A percentile compares a stretch with the other conserved stretches of the same genome.
Conservation (phyloP, 2,797 vertebrate species). For the Sebastes matsubarae region DNA sequence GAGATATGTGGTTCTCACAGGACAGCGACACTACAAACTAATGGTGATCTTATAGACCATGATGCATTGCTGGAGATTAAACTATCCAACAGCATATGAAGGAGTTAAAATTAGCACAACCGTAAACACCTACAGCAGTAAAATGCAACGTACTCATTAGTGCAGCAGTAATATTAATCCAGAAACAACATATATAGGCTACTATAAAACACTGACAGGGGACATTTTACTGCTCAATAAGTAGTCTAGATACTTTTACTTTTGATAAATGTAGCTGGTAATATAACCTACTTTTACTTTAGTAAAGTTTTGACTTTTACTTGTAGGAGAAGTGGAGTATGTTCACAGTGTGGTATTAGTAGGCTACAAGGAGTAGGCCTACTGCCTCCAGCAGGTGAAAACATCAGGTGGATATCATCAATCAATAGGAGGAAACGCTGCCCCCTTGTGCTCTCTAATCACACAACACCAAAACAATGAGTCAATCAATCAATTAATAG, state of each 20-base stretch:
- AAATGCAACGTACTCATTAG: background rate
- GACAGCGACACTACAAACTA: too few relatives aligned
- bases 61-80: too few relatives aligned
- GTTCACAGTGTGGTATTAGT: background rate
- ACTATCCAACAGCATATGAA: background rate
- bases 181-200: background rate
- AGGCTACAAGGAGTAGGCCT: background rate
- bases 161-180: background rate
- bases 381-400: background rate
- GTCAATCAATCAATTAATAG: background rate
- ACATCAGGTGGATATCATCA: background rate
- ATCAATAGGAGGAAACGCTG: conserved; percentile 25
- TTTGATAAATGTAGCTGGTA: background rate
- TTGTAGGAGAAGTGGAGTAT: background rate
- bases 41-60: too few relatives aligned
- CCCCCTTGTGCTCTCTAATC: conserved; percentile 60
- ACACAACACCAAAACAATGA: background rate
- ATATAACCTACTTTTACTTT: background rate
- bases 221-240: background rate
- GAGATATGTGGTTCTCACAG: too few relatives aligned
- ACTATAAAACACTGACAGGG: background rate
- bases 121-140: background rate
- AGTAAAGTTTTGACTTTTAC: background rate
- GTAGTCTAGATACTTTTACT: background rate
- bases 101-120: background rate